Base-by-base conservation (phyloP, 2,113 vertebrate genomes). In the Dipodomys ordii region DNA sequence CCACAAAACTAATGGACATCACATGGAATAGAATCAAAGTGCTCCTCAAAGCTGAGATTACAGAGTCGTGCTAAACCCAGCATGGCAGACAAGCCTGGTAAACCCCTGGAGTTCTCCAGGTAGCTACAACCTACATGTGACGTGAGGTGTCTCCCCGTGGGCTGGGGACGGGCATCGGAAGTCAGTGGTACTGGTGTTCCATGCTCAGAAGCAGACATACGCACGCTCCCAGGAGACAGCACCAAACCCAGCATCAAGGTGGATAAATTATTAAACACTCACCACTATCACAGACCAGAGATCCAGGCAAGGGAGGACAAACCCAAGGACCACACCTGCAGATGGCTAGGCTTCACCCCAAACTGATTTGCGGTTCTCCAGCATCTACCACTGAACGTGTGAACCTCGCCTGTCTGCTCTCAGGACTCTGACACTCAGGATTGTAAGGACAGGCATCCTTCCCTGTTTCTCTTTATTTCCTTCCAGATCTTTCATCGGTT, bases 11-110 rank as follows among this genome's bases (percentile, higher is more conserved):
- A 6, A 64, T 64, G 62, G 57, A 15, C 10, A 10, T 84, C 80
- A 80, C 19, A 69, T 82, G 64, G 82, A 25, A 39, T 62, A 44
- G 69, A 95, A 76, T 22, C 27, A 82, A 89, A 64, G 46, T 60
- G 8, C 15, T 12, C 7, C 44, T 69, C 72, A 60, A 73, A 57
- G 13, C 10, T 12, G 83, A 90, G 90, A 46, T 96, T 68, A 73
- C 30, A 44, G 9, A 13, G 77, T 82, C 57, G 80, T 78, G 57
- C 71, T 67, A 60, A 88, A 22, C 4, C 46, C 81, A 72, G 80
- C 89, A 20, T 82, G 76, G 7, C 81, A 83, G 69, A 68, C 71
- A 76, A 95, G 16, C 3, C 1, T 60, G 73, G 16, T 11, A 44
- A 32, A 8, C 25, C 5, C 57, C 35, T 27, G 6, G 23, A 0